Percentiles rank a stretch among this genome's conserved stretches.
Conservation (phyloP, 1,140 invertebrate species). For the Sitodiplosis mosellana region DNA sequence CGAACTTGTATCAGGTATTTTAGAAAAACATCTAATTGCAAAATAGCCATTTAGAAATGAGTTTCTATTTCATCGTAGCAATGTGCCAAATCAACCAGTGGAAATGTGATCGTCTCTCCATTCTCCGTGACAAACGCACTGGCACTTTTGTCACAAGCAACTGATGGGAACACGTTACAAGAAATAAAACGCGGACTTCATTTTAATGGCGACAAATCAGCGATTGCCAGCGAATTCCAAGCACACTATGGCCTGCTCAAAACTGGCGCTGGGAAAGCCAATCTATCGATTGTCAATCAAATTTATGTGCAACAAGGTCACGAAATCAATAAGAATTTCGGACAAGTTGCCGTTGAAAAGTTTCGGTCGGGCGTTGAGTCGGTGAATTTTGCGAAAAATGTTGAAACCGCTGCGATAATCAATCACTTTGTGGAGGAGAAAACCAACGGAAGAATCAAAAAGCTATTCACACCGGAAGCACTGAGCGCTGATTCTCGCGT, state of each 20-base stretch:
- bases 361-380: conserved; percentile 20
- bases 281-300: conserved; percentile 13
- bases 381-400: conserved; percentile 25
- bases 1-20: no score
- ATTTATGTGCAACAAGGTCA: conserved; percentile 16
- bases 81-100: no score
- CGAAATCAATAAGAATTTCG: conserved; percentile 10
- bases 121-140: no score
- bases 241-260: not conserved
- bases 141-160: no score
- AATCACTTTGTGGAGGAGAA: conserved; percentile 37
- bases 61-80: no score
- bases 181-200: not conserved
- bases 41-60: no score
- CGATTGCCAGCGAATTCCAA: not conserved
- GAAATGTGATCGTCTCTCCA: no score
- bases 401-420: conserved; percentile 24
- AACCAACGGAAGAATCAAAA: conserved; percentile 35
- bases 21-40: no score
- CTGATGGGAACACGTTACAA: not conserved
- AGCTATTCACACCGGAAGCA: conserved; percentile 26
- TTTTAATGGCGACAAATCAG: not conserved
- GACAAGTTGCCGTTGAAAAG: conserved; percentile 11
- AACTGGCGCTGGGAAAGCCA: no score
- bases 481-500: conserved; percentile 21